phyloP scores from a whole-genome alignment of 2,113 vertebrate species.

The Calonectris borealis region DNA sequence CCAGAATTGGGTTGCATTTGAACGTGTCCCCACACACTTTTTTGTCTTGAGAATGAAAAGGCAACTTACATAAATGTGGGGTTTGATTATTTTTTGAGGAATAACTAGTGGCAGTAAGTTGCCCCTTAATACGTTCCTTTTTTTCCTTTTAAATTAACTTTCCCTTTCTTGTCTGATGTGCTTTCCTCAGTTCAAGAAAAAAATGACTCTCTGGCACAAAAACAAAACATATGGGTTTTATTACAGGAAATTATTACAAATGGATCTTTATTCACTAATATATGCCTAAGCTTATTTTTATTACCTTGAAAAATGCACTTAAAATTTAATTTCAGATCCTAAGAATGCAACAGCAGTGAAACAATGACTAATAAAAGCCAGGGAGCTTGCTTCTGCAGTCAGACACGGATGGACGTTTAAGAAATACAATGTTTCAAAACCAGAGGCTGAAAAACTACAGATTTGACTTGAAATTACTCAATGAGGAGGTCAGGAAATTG shows the following conservation, averaged over 20 bases:
- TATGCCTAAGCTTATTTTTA: constrained; percentile 53
- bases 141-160: background rate
- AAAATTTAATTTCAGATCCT: constrained; percentile 45
- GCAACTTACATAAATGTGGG: background rate
- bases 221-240: constrained; percentile 30
- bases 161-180: background rate
- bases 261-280: constrained; percentile 29
- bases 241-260: constrained; percentile 55
- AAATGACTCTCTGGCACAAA: background rate
- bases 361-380: background rate
- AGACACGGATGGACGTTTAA: background rate
- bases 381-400: background rate
- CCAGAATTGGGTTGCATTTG: background rate
- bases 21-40: background rate
- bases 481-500: constrained; percentile 16
- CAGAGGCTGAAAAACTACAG: background rate
- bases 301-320: constrained; percentile 54
- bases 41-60: background rate
- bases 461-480: background rate
- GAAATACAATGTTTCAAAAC: background rate
- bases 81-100: background rate
- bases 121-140: background rate
- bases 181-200: background rate
- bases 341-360: background rate
- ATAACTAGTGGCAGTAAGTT: background rate